Conservation (phyloP, 2,113 vertebrate genomes). For the Entomyzon cyanotis region DNA sequence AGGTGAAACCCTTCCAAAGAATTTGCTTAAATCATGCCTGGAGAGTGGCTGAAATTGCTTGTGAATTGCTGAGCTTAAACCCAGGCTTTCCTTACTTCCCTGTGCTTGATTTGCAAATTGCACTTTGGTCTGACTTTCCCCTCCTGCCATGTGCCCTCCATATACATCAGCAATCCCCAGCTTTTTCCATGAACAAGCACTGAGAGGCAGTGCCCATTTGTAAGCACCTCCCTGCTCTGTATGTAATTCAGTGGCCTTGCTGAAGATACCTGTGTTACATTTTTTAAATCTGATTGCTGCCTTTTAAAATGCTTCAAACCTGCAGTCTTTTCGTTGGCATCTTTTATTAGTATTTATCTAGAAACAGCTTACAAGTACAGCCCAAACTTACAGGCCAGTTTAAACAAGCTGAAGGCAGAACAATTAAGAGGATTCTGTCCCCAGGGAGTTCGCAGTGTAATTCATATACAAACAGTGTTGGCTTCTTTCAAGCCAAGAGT, state of each 20-base stretch:
- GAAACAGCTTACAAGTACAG: not conserved
- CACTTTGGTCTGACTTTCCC: not conserved
- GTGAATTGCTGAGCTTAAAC: constrained; percentile 8
- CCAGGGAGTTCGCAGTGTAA: not conserved
- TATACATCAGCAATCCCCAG: not conserved
- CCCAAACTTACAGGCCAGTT: not conserved
- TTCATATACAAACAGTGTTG: not conserved
- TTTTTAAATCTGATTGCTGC: not conserved
- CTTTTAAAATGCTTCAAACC: not conserved
- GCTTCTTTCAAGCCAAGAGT: not conserved
- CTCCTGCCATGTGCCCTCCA: not conserved
- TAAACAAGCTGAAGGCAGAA: constrained; percentile 10
- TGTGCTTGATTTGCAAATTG: not conserved
- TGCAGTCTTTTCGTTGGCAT: not conserved
- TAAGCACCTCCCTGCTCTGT: not conserved
- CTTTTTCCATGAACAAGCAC: not conserved
- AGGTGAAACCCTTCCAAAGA: constrained; percentile 21
- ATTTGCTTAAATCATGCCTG: constrained; percentile 23
- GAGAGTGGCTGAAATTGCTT: not conserved
- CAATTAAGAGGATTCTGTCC: not conserved
- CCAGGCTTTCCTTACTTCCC: not conserved
- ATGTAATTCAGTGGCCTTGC: not conserved
- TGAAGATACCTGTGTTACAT: not conserved
- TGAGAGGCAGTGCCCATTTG: not conserved
- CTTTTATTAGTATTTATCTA: not conserved